Percentiles rank a stretch among this genome's conserved stretches.
These are phyloP conservation scores for Dryoscopus gambensis DNA, from an alignment of 2,113 vertebrate species.

Conservation along the genomic window DNA sequence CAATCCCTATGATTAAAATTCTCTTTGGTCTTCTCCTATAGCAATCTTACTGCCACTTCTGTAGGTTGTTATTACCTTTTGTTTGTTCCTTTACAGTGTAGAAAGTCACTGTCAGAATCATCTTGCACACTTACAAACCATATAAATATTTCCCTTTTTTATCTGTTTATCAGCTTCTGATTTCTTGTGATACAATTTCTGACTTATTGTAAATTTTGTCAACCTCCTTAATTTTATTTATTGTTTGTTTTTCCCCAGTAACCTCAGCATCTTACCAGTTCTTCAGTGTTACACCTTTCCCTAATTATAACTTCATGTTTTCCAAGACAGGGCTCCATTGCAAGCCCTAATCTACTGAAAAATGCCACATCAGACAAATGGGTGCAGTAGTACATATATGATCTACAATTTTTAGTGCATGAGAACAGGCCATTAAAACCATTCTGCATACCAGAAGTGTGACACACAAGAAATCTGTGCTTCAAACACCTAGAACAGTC, in stretches of 20 bases:
- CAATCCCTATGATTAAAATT: not conserved
- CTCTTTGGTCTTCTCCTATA: not conserved
- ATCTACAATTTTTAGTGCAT: not conserved
- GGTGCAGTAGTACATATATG: not conserved
- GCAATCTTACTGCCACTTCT: not conserved
- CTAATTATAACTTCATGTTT: not conserved
- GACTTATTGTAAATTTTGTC: not conserved
- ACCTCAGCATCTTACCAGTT: not conserved
- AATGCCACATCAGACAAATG: not conserved
- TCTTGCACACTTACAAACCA: not conserved
- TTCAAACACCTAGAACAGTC: not conserved
- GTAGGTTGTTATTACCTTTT: not conserved
- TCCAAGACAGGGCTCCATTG: not conserved
- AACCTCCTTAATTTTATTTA: not conserved
- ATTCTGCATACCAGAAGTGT: not conserved
- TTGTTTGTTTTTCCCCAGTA: not conserved
- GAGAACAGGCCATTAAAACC: not conserved
- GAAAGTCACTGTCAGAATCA: not conserved
- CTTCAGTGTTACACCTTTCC: not conserved
- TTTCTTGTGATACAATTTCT: not conserved
- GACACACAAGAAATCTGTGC: not conserved
- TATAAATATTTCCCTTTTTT: not conserved
- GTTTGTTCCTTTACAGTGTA: not conserved
- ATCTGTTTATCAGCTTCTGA: not conserved
- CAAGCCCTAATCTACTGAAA: not conserved